Conservation (phyloP, 2,797 vertebrate genomes). For the Tadarida brasiliensis region DNA sequence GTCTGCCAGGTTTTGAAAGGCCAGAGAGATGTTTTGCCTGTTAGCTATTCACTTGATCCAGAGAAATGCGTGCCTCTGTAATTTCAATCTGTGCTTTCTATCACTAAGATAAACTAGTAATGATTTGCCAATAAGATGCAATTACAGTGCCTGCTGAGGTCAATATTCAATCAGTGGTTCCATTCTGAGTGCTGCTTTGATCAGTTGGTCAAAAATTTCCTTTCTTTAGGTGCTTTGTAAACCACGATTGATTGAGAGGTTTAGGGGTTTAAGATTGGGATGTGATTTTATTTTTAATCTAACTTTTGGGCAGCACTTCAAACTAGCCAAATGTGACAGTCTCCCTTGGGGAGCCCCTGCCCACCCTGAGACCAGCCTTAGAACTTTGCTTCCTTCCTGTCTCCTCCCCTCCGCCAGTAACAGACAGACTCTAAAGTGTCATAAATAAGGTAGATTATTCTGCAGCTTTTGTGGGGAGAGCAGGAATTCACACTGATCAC, state of each 20-base stretch:
- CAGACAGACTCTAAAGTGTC: neutral
- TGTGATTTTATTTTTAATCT: conserved; percentile 67
- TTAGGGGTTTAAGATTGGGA: conserved; percentile 32
- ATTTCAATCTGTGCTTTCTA: conserved; percentile 74
- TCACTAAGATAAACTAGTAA: conserved; percentile 79
- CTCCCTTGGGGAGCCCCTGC: neutral
- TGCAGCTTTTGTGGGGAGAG: neutral
- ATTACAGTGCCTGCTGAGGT: conserved; percentile 76
- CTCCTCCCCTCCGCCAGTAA: neutral
- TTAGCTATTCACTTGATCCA: conserved; percentile 23
- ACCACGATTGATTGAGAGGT: conserved; percentile 42
- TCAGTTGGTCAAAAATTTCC: conserved; percentile 79
- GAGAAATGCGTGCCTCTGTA: conserved; percentile 53
- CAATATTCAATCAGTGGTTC: conserved; percentile 81
- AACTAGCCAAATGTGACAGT: neutral
- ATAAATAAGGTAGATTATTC: neutral
- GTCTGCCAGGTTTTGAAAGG: neutral
- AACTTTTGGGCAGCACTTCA: neutral
- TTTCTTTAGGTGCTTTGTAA: conserved; percentile 78
- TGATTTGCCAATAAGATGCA: conserved; percentile 81
- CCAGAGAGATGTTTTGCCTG: conserved; percentile 3
- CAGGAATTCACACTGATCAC: neutral
- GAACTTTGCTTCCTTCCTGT: rapidly evolving
- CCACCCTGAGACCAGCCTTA: neutral
- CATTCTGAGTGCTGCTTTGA: conserved; percentile 74